Evolutionary conservation across 2,113 vertebrate genomes (phyloP).

Genomic region (Aldabrachelys gigantea): DNA sequence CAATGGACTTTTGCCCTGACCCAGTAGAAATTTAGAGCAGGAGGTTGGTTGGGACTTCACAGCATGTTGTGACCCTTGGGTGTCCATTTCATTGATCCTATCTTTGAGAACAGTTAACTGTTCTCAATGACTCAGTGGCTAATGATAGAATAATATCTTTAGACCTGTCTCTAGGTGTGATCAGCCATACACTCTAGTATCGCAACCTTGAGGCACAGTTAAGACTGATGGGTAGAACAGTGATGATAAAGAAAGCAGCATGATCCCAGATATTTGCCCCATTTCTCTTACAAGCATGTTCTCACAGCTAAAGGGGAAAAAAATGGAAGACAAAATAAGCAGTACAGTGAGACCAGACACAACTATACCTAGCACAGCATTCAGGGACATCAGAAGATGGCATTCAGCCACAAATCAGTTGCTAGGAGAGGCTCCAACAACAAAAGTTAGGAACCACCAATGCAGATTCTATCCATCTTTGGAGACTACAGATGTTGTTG

Average conservation of each 20-base stretch:
- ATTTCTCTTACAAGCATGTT: neutral
- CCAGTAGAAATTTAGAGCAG: neutral
- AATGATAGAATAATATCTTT: neutral
- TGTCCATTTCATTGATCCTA: neutral
- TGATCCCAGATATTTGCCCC: neutral
- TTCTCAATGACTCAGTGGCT: no score
- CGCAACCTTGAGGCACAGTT: neutral
- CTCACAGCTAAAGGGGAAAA: neutral
- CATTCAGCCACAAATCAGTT: neutral
- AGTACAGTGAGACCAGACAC: neutral
- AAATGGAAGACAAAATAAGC: neutral
- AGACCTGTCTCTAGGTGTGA: slow-evolving; percentile 11
- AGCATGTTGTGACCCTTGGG: neutral
- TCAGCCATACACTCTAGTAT: neutral
- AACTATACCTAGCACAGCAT: neutral
- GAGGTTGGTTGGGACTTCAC: neutral
- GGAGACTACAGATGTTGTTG: neutral
- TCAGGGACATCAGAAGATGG: neutral
- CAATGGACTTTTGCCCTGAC: neutral
- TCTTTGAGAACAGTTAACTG: neutral
- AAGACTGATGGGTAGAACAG: neutral
- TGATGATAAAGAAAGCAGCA: neutral
- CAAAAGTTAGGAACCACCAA: neutral
- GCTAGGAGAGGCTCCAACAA: neutral
- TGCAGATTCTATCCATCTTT: neutral